These are phyloP conservation scores for Oreochromis mossambicus DNA, from an alignment of 2,797 vertebrate genomes.

Conservation along the genomic window DNA sequence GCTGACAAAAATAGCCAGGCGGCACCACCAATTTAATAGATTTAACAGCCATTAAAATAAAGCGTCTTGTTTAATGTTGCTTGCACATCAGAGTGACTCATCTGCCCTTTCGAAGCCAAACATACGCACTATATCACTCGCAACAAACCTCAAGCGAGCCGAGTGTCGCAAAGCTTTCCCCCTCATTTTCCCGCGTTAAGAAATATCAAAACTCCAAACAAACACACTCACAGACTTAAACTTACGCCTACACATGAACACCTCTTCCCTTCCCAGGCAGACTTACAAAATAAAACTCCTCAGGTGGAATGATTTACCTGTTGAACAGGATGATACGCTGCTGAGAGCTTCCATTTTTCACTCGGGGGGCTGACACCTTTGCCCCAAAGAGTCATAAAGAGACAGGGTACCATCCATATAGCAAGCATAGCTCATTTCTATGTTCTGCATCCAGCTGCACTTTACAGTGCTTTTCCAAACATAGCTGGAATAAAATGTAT, in stretches of 20 bases:
- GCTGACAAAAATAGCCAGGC: constrained; percentile 51
- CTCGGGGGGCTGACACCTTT: constrained; percentile 35
- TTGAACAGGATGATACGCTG: constrained; percentile 42
- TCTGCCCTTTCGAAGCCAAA: constrained; percentile 16
- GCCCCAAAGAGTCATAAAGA: constrained; percentile 51
- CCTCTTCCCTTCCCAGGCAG: constrained; percentile 9
- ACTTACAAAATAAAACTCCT: constrained; percentile 47
- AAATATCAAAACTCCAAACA: constrained; percentile 7
- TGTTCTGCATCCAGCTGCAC: not conserved
- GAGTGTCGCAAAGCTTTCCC: not conserved
- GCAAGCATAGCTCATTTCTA: constrained; percentile 52
- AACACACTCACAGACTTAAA: not conserved
- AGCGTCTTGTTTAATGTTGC: constrained; percentile 48
- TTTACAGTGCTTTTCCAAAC: constrained; percentile 20
- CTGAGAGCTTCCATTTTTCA: constrained; percentile 58
- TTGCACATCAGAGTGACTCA: constrained; percentile 30
- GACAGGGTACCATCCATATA: constrained; percentile 23
- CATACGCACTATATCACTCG: constrained; percentile 10
- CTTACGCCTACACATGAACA: not conserved
- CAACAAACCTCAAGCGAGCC: constrained; percentile 8
- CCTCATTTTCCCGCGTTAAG: constrained; percentile 5
- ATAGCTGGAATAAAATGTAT: constrained; percentile 20
- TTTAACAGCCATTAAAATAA: constrained; percentile 45
- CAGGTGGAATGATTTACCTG: constrained; percentile 64
- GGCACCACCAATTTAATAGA: constrained; percentile 34